Conservation (phyloP, 2,888 invertebrate genomes). For the Reticulitermes lucifugus region DNA sequence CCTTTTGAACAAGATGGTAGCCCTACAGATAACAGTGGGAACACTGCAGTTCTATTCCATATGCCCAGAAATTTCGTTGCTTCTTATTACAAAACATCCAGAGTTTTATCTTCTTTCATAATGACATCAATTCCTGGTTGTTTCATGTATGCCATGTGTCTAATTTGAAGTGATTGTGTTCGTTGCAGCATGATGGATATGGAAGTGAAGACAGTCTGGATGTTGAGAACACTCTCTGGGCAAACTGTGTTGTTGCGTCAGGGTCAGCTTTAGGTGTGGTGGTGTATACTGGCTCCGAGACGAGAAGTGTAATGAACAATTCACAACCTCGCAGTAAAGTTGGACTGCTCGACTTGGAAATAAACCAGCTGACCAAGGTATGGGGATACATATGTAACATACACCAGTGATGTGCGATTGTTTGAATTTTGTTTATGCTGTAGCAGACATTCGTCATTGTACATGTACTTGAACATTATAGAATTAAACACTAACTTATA, state of each 20-base stretch:
- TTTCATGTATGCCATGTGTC: not conserved
- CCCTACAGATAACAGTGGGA: too few species aligned
- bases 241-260: conserved; percentile 97
- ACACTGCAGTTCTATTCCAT: too few species aligned
- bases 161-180: not conserved
- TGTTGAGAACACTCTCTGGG: conserved; percentile 98
- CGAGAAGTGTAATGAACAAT: conserved; percentile 98
- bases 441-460: too few species aligned
- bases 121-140: too few species aligned
- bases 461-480: too few species aligned
- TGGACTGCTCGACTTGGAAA: conserved; percentile 93
- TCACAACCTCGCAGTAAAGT: conserved; percentile 96
- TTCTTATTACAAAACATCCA: too few species aligned
- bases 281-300: conserved; percentile 96
- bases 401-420: too few species aligned
- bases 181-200: conserved; percentile 69
- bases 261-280: conserved; percentile 95
- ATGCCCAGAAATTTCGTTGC: too few species aligned
- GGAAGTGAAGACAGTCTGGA: conserved; percentile 85
- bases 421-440: too few species aligned
- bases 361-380: conserved; percentile 95
- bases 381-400: not conserved
- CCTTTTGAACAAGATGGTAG: too few species aligned
- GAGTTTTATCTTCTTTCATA: too few species aligned
- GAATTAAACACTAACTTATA: too few species aligned